A percentile compares a stretch with the other conserved stretches of the same genome.
These are phyloP conservation scores for Stegana nigrithorax DNA, from an alignment of 2,888 invertebrate genomes.

Conservation along the genomic window DNA sequence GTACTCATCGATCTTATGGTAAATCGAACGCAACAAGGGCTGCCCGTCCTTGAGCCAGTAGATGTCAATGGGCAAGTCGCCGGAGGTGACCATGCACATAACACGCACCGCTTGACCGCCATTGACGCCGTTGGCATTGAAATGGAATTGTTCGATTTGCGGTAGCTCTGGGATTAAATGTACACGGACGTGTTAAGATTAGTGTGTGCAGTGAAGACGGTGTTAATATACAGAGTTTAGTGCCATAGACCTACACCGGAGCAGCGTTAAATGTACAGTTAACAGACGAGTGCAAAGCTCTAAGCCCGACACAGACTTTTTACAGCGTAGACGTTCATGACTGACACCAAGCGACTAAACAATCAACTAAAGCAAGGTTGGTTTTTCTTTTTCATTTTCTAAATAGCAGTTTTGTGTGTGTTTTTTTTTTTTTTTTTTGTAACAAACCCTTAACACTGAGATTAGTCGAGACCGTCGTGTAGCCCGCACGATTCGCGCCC, in stretches of 20 bases:
- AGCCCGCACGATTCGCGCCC: slow-evolving; percentile 74
- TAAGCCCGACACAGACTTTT: neutral
- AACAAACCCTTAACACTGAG: slow-evolving; percentile 67
- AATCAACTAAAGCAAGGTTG: neutral
- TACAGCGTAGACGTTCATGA: neutral
- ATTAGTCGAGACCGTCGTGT: slow-evolving; percentile 63
- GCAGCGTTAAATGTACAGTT: neutral
- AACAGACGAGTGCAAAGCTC: neutral
- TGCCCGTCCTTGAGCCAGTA: slow-evolving; percentile 73
- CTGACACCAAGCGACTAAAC: slow-evolving; percentile 1
- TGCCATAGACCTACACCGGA: neutral
- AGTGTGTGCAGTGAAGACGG: neutral
- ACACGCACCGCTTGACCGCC: slow-evolving; percentile 71
- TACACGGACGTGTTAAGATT: neutral
- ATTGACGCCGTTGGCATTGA: slow-evolving; percentile 70
- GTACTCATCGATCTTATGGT: slow-evolving; percentile 70
- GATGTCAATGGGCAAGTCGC: slow-evolving; percentile 83
- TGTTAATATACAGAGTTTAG: slow-evolving; percentile 27
- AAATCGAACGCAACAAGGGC: slow-evolving; percentile 62
- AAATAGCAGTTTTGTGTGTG: neutral
- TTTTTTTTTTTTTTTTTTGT: neutral
- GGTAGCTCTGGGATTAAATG: slow-evolving; percentile 66
- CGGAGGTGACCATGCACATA: slow-evolving; percentile 78
- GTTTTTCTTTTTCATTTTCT: neutral
- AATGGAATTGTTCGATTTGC: slow-evolving; percentile 71